phyloP scores from a whole-genome alignment of 2,888 invertebrate genomes.

The Helleia helle region DNA sequence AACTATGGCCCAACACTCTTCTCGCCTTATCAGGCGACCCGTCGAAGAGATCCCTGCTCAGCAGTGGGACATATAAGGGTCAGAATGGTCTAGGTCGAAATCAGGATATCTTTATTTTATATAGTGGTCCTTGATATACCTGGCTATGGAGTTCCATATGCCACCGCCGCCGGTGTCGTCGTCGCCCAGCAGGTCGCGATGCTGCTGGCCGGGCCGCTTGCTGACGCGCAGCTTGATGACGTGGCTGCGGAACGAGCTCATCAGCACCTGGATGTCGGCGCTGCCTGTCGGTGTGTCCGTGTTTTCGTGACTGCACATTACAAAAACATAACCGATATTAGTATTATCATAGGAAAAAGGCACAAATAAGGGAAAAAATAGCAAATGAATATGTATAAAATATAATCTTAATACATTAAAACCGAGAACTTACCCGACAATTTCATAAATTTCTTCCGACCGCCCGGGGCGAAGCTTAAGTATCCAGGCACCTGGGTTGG shows the following conservation, averaged over 20 bases:
- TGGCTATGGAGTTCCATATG: constrained; percentile 96
- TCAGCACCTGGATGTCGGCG: constrained; percentile 83
- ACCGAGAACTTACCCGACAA: constrained; percentile 76
- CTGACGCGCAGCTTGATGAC: constrained; percentile 92
- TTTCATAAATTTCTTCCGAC: constrained; percentile 95
- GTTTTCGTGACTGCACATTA: constrained; percentile 84
- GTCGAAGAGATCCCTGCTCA: too few relatives aligned
- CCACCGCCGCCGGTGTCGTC: constrained; percentile 78
- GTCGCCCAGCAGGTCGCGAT: constrained; percentile 90
- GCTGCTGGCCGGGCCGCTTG: constrained; percentile 91
- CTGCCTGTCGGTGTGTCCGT: constrained; percentile 82
- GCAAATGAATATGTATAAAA: too few relatives aligned
- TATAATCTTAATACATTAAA: too few relatives aligned
- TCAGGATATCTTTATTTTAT: background rate
- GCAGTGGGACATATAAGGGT: too few relatives aligned
- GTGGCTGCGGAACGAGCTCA: constrained; percentile 89
- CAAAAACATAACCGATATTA: too few relatives aligned
- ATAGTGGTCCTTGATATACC: constrained; percentile 69
- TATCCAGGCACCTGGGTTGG: constrained; percentile 97
- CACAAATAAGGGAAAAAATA: too few relatives aligned
- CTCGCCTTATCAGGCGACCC: too few relatives aligned
- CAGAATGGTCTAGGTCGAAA: too few relatives aligned
- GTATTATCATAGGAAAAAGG: too few relatives aligned
- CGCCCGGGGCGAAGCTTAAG: constrained; percentile 92
- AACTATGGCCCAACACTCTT: too few relatives aligned